phyloP scores from a whole-genome alignment of 2,888 invertebrate genomes.

The Pseudoips prasinana region DNA sequence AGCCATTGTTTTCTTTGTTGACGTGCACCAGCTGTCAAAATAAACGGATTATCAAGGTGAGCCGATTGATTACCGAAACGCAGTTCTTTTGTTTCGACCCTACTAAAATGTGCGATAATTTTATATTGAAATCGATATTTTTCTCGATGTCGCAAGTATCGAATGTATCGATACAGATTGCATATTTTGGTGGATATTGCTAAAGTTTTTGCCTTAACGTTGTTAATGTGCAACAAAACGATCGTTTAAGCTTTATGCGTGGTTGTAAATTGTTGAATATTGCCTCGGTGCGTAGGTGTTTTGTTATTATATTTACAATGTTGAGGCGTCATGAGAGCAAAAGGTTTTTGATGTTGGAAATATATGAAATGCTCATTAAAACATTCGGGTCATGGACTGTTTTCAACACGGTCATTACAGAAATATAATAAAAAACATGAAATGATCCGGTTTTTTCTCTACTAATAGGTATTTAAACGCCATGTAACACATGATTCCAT shows the following conservation, averaged over 20 bases:
- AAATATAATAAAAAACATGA: conserved; percentile 8
- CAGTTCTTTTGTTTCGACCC: conserved; percentile 30
- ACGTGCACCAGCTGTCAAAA: conserved; percentile 68
- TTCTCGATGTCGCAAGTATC: no score
- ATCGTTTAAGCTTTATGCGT: conserved; percentile 41
- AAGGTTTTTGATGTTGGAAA: conserved; percentile 25
- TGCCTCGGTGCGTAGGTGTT: conserved; percentile 31
- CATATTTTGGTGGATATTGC: conserved; percentile 15
- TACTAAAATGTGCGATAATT: no score
- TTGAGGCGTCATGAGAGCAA: conserved; percentile 7
- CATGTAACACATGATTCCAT: no score
- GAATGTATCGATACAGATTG: conserved; percentile 5
- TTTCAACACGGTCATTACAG: conserved; percentile 15
- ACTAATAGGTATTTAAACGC: no score
- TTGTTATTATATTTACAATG: conserved; percentile 21
- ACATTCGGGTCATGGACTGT: conserved; percentile 30
- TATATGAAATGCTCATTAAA: conserved; percentile 23
- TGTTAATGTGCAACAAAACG: conserved; percentile 37
- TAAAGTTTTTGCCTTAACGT: conserved; percentile 24
- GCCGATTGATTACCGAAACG: conserved; percentile 48
- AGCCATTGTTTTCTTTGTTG: conserved; percentile 58
- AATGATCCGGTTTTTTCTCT: not conserved
- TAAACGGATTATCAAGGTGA: conserved; percentile 67
- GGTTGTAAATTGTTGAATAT: conserved; percentile 47
- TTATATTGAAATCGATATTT: no score